Evolutionary conservation across 2,797 vertebrate species (phyloP), one percentile per base, ranked within the genome.

Genomic region (Nasua narica): DNA sequence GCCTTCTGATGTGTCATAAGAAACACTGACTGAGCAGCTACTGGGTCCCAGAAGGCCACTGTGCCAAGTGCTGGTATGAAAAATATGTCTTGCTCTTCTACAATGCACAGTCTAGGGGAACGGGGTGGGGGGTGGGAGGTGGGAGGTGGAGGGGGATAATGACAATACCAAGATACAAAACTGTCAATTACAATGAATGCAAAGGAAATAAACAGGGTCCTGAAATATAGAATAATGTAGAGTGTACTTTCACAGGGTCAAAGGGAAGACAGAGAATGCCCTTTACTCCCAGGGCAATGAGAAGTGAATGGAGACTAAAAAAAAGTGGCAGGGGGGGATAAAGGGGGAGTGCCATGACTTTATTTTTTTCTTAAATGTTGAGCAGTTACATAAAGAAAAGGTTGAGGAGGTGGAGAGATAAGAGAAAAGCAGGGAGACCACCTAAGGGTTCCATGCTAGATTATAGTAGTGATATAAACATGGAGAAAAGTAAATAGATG

Each of bases 331-430:
- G 29, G 32, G 32, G n/a, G 40, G 40, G 14, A 0, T 29, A 8
- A 15, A 7, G 27, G 8, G 21, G 32, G 23, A 84, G 12, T 48
- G 54, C 19, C 27, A 50, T n/a, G 15, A 37, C 60, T 77, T n/a
- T 40, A 65, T 78, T 94, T 94, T 94, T 81, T 95, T 89, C 91
- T 83, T 94, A 29, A 92, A 69, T 79, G 79, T 46, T 85, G 4
- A 76, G 23, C 54, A 87, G 48, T 40, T 94, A 13, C 37, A 43
- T 19, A 21, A 77, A 85, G 72, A 93, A 82, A 96, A 91, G 35
- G 11, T n/a, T 35, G 14, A 1, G 15, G 16, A 50, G 25, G 1
- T 85, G 12, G 15, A 74, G 60, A 95, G 0, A 40, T 2, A 21
- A 54, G 5, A 78, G 50, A 88, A 19, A 76, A 11, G 84, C 25